Conservation (phyloP, 2,797 vertebrate species). For the Nannoperca obscura region DNA sequence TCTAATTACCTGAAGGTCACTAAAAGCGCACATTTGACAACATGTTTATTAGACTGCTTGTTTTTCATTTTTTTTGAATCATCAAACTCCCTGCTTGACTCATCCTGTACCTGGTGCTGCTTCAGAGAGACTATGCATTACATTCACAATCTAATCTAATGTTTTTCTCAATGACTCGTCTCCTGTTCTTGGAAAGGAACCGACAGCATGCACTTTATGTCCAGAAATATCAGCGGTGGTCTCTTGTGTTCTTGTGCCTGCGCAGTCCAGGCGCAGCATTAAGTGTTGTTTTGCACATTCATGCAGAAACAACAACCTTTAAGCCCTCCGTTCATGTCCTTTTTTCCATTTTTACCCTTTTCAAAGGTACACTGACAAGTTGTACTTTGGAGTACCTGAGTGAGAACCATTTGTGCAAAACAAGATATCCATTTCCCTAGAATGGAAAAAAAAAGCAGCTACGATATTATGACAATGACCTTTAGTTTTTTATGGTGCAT, state of each 20-base stretch:
- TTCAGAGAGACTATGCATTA: constrained; percentile 11
- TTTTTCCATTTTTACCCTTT: background rate
- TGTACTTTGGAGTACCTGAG: background rate
- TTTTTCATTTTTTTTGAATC: constrained; percentile 1
- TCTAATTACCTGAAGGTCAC: background rate
- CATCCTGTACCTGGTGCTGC: constrained; percentile 28
- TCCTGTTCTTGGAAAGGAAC: constrained; percentile 40
- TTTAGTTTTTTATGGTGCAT: background rate
- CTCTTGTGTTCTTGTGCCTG: constrained; percentile 4
- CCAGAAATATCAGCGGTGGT: constrained; percentile 26
- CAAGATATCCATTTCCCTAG: constrained; percentile 1
- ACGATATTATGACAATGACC: background rate
- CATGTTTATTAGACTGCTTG: background rate
- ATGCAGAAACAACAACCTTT: constrained; percentile 7
- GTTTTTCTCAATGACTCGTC: constrained; percentile 30
- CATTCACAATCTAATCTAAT: constrained; percentile 43
- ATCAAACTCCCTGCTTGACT: constrained; percentile 29
- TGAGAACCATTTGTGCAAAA: constrained; percentile 2
- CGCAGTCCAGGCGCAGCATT: constrained; percentile 10
- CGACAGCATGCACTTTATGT: constrained; percentile 2
- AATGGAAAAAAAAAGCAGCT: background rate
- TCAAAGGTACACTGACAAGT: background rate
- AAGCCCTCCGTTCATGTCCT: background rate
- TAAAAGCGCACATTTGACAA: background rate
- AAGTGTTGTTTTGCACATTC: constrained; percentile 39